These are phyloP conservation scores for Raphicerus campestris DNA, from an alignment of 2,113 vertebrate genomes.

Conservation along the genomic window DNA sequence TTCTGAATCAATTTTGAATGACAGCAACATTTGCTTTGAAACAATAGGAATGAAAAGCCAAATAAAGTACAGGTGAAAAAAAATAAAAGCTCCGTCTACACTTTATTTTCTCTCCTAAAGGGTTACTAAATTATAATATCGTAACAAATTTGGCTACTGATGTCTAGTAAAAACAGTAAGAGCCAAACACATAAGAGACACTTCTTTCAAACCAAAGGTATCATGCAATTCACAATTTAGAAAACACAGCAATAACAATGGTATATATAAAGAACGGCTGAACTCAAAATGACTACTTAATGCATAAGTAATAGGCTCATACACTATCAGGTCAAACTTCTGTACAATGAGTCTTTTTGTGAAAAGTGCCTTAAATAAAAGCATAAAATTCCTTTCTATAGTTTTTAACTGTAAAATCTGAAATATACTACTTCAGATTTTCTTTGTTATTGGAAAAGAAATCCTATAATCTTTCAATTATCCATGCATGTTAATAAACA, in stretches of 20 bases:
- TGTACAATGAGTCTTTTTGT: not conserved
- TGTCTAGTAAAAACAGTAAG: not conserved
- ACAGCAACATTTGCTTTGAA: not conserved
- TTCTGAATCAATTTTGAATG: constrained; percentile 6
- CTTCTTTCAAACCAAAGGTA: constrained; percentile 27
- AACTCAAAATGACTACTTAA: not conserved
- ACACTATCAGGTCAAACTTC: not conserved
- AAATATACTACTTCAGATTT: constrained; percentile 10
- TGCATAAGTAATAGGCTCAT: not conserved
- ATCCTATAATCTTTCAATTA: not conserved
- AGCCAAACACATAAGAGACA: not conserved
- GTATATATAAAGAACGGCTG: not conserved
- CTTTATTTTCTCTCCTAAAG: not conserved
- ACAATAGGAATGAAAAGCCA: constrained; percentile 14
- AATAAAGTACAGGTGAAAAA: not conserved
- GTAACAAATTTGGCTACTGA: not conserved
- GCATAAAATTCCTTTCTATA: not conserved
- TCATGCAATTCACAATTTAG: not conserved
- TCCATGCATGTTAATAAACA: not conserved
- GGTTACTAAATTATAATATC: not conserved
- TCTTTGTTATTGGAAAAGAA: not conserved
- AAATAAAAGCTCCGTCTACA: not conserved
- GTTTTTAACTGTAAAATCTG: not conserved
- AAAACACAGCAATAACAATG: not conserved
- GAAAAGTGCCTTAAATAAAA: constrained; percentile 34